Percentiles rank a stretch among this genome's conserved stretches.
phyloP scores from a whole-genome alignment of 2,888 invertebrate genomes.

The Mythimna loreyi region DNA sequence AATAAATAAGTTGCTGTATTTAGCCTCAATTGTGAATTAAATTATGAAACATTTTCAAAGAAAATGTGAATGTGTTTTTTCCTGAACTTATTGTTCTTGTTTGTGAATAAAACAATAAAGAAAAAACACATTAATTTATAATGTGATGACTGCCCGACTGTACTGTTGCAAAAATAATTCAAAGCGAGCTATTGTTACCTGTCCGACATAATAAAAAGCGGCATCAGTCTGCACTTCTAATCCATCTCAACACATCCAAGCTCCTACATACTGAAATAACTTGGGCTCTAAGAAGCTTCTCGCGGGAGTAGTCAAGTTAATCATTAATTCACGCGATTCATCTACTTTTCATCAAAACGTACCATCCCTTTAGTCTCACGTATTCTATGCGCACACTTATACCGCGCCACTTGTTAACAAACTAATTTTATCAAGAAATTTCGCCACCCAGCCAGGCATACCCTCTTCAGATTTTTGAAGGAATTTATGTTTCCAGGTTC shows the following conservation, averaged over 20 bases:
- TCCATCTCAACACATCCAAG: slow-evolving; percentile 29
- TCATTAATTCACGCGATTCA: slow-evolving; percentile 61
- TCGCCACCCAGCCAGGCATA: slow-evolving; percentile 4
- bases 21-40: not conserved
- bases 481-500: slow-evolving; percentile 39
- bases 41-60: slow-evolving; percentile 4
- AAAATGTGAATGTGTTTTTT: slow-evolving; percentile 3
- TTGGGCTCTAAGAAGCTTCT: slow-evolving; percentile 27
- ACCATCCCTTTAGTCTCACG: slow-evolving; percentile 50
- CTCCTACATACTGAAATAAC: slow-evolving; percentile 39
- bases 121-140: slow-evolving; percentile 11
- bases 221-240: slow-evolving; percentile 17
- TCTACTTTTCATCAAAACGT: slow-evolving; percentile 56
- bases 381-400: slow-evolving; percentile 40
- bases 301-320: slow-evolving; percentile 46
- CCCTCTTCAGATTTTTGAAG: slow-evolving; percentile 36
- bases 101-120: not conserved
- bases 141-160: slow-evolving; percentile 1
- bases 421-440: slow-evolving; percentile 46
- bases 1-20: slow-evolving; percentile 4
- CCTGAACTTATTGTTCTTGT: slow-evolving; percentile 4
- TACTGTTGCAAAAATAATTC: not conserved
- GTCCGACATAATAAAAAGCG: not conserved
- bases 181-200: not conserved
- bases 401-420: slow-evolving; percentile 29